phyloP scores from a whole-genome alignment of 1,140 invertebrate genomes.

The Drosophila tristis region DNA sequence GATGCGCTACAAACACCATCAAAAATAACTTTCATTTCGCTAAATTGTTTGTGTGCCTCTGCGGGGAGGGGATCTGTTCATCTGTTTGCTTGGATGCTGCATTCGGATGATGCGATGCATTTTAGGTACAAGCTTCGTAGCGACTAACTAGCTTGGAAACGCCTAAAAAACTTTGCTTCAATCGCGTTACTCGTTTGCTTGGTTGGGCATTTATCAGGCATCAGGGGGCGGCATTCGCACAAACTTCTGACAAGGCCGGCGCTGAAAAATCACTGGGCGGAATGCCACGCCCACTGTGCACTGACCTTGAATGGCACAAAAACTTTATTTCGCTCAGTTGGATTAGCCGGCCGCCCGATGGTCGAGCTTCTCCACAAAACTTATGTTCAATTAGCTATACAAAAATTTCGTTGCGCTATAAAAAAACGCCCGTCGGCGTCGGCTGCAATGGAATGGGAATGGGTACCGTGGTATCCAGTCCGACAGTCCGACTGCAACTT shows the following conservation, averaged over 20 bases:
- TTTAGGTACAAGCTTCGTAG: conserved; percentile 64
- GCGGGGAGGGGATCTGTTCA: conserved; percentile 4
- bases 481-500: conserved; percentile 57
- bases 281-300: conserved; percentile 19
- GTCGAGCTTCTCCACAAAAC: conserved; percentile 13
- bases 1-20: conserved; percentile 71
- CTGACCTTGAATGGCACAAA: conserved; percentile 41
- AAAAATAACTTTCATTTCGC: conserved; percentile 66
- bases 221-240: conserved; percentile 22
- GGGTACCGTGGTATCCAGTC: too few species aligned
- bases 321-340: conserved; percentile 23
- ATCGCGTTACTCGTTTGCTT: conserved; percentile 30
- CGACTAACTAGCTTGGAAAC: conserved; percentile 42
- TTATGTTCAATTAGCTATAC: conserved; percentile 61
- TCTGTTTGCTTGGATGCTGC: conserved; percentile 28
- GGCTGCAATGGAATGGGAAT: conserved; percentile 20
- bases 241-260: conserved; percentile 41
- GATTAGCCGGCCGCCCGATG: conserved; percentile 15
- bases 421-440: conserved; percentile 46
- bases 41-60: conserved; percentile 28
- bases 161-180: conserved; percentile 41
- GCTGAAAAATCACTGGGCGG: conserved; percentile 13
- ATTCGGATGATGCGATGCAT: conserved; percentile 45
- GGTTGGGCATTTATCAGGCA: conserved; percentile 23
- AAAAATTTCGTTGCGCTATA: conserved; percentile 65